A percentile compares a stretch with the other conserved stretches of the same genome.
Conservation (phyloP, 1,140 invertebrate species). For the Drosophila ironensis region DNA sequence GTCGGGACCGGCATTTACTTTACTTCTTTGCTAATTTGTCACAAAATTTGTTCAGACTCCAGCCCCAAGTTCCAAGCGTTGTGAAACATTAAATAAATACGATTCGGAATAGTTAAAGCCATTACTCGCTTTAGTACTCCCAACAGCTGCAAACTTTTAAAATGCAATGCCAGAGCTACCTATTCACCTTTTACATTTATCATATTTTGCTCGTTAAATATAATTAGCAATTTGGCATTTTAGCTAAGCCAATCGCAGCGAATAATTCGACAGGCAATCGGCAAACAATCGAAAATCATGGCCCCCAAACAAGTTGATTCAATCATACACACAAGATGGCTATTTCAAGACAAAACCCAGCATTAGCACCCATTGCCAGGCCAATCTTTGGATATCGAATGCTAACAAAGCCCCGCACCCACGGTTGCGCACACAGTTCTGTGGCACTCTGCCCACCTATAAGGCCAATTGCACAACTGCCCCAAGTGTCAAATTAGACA, state of each 20-base stretch:
- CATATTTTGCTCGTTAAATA: slow-evolving; percentile 23
- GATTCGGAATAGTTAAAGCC: no score
- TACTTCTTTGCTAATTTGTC: slow-evolving; percentile 66
- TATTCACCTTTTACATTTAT: slow-evolving; percentile 1
- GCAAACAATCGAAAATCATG: slow-evolving; percentile 3
- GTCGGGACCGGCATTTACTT: slow-evolving; percentile 8
- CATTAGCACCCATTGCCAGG: slow-evolving; percentile 52
- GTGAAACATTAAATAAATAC: not conserved
- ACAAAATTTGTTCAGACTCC: slow-evolving; percentile 23
- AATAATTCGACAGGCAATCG: not conserved
- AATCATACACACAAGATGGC: slow-evolving; percentile 34
- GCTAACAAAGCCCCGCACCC: slow-evolving; percentile 36
- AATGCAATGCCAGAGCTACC: not conserved
- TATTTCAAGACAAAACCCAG: slow-evolving; percentile 39
- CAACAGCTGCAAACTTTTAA: not conserved
- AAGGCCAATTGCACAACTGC: slow-evolving; percentile 56
- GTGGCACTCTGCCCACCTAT: slow-evolving; percentile 14
- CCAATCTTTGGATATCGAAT: slow-evolving; percentile 38
- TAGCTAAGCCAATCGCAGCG: slow-evolving; percentile 1
- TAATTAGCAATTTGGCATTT: slow-evolving; percentile 38
- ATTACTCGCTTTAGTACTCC: no score
- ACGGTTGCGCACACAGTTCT: not conserved
- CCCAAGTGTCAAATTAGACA: slow-evolving; percentile 78
- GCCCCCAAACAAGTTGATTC: slow-evolving; percentile 16
- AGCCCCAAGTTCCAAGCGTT: no score